Evolutionary conservation across 2,797 vertebrate species (phyloP), one percentile per base, ranked within the genome.

Genomic region (Telmatherina bonti): DNA sequence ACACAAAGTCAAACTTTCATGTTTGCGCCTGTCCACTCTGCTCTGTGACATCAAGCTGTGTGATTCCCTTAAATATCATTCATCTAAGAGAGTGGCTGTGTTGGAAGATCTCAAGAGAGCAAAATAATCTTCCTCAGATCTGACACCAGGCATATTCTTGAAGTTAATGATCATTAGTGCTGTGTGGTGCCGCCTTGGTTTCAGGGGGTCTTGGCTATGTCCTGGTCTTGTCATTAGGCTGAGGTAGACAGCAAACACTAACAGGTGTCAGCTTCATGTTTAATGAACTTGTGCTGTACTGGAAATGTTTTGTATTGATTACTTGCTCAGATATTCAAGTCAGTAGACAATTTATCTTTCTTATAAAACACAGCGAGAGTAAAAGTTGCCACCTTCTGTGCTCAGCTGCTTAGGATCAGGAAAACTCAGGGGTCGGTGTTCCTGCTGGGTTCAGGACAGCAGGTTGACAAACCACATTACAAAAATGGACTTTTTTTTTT

Each of bases 291-390:
- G 87, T 91, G 89, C 85, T 76, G 82, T 84, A 87, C 84, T 58
- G 88, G 91, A 92, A 92, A 93, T 90, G 88, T 91, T 93, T 93
- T 87, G 85, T 92, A 93, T 93, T 86, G 93, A 93, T 91, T 92
- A 90, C n/a, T 89, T 88, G 89, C 88, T 90, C 82, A 31, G 78
- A 87, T 75, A 65, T 88, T 89, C 83, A 85, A 86, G 86, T 82
- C 76, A 79, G 86, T 82, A 89, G 91, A 92, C 89, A 92, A 88
- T 93, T 90, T 67, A 91, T 87, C 86, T 86, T 87, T 89, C 85
- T 92, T 92, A 93, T 90, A 88, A 31, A 91, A 81, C 83, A 85
- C 78, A 74, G 83, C 49, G 86, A 89, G 85, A 85, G 83, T 84
- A 85, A 90, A 84, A 74, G 84, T 88, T 74, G 72, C 62, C 12